A percentile compares a stretch with the other conserved stretches of the same genome.
phyloP scores from a whole-genome alignment of 2,113 vertebrate species.

The Alethe castanea region DNA sequence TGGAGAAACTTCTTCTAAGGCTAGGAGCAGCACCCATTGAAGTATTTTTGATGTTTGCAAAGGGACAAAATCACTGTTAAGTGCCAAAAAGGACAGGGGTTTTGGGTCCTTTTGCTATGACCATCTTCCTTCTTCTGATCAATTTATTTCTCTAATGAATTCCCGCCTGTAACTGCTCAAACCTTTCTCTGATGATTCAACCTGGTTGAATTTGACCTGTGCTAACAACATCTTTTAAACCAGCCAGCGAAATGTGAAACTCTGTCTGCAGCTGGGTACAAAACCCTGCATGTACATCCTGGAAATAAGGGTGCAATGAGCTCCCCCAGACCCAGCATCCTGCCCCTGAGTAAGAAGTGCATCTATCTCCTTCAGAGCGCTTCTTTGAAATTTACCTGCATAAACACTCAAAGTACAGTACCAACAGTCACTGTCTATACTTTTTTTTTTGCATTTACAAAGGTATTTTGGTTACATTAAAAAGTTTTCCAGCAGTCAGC shows the following conservation, averaged over 20 bases:
- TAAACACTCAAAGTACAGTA: neutral
- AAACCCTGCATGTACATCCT: neutral
- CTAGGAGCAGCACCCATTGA: neutral
- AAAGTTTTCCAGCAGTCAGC: neutral
- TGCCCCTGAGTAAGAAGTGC: neutral
- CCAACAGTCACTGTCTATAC: neutral
- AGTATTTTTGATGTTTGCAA: neutral
- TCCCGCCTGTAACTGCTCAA: neutral
- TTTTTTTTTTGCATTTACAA: neutral
- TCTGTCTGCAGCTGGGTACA: neutral
- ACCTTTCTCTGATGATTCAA: neutral
- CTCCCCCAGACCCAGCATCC: neutral
- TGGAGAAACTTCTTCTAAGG: neutral
- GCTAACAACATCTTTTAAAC: neutral
- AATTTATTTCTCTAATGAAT: neutral
- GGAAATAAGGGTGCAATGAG: neutral
- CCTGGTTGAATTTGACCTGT: neutral
- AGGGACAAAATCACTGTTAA: neutral
- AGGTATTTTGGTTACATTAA: neutral
- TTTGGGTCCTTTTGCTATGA: neutral
- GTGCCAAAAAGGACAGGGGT: fast-evolving
- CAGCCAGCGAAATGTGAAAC: neutral
- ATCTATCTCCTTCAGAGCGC: neutral
- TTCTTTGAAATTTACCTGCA: neutral
- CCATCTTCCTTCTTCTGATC: neutral